A percentile compares a stretch with the other conserved stretches of the same genome.
phyloP scores from a whole-genome alignment of 2,888 invertebrate species.

The Acronicta leporina region DNA sequence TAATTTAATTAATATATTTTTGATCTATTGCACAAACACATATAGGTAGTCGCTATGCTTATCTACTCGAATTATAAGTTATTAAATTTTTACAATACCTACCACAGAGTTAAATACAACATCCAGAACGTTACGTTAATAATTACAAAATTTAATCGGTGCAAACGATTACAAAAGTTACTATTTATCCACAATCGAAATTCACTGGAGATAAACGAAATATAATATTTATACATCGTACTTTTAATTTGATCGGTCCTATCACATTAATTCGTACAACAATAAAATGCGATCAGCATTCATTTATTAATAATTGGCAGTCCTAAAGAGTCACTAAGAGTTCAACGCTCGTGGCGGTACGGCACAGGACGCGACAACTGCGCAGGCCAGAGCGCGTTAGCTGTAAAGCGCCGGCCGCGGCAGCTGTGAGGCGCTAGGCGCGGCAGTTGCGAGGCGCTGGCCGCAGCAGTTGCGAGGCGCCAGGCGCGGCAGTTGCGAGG shows the following conservation, averaged over 20 bases:
- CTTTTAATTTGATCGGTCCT: slow-evolving; percentile 75
- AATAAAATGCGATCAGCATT: slow-evolving; percentile 79
- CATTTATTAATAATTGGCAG: slow-evolving; percentile 82
- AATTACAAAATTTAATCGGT: slow-evolving; percentile 87
- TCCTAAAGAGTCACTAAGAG: slow-evolving; percentile 77
- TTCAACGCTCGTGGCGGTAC: slow-evolving; percentile 25
- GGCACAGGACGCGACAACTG: slow-evolving; percentile 9
- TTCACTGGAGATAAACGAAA: slow-evolving; percentile 72
- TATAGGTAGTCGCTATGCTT: slow-evolving; percentile 80
- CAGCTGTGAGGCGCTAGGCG: not conserved
- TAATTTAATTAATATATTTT: slow-evolving; percentile 69
- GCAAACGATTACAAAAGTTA: slow-evolving; percentile 85
- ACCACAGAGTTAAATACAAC: slow-evolving; percentile 87
- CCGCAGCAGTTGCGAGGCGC: not conserved
- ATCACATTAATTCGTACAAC: slow-evolving; percentile 83
- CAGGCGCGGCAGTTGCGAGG: slow-evolving; percentile 21
- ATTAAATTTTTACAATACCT: slow-evolving; percentile 84
- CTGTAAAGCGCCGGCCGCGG: slow-evolving; percentile 13
- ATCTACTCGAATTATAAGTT: slow-evolving; percentile 83
- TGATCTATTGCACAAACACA: slow-evolving; percentile 87
- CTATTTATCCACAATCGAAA: slow-evolving; percentile 71
- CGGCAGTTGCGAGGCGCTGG: too few species aligned
- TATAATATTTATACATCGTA: slow-evolving; percentile 72
- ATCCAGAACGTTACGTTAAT: slow-evolving; percentile 86
- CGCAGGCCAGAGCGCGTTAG: slow-evolving; percentile 17